Percentiles rank a stretch among this genome's conserved stretches.
phyloP scores from a whole-genome alignment of 2,888 invertebrate species.

The Tineola bisselliella region DNA sequence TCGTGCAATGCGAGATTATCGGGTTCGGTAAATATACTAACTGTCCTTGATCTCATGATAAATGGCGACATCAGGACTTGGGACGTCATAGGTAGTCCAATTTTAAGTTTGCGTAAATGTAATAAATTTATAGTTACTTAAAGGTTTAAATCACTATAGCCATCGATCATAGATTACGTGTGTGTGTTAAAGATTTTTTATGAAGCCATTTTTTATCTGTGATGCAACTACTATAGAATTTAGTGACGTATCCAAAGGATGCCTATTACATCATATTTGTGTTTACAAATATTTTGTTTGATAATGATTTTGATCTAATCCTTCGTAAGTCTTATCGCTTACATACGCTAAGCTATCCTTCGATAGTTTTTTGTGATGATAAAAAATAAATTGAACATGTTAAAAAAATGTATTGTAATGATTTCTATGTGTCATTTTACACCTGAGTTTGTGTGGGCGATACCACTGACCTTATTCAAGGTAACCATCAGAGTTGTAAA shows the following conservation, averaged over 20 bases:
- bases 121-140: neutral
- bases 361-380: too few relatives aligned
- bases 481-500: constrained; percentile 25
- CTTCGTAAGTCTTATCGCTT: neutral
- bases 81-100: neutral
- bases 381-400: too few relatives aligned
- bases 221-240: neutral
- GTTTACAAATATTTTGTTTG: neutral
- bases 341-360: too few relatives aligned
- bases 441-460: constrained; percentile 29
- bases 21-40: constrained; percentile 28
- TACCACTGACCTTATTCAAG: constrained; percentile 50
- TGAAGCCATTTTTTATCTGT: neutral
- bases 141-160: neutral
- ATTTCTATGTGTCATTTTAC: neutral
- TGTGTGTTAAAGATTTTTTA: neutral
- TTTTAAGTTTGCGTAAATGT: neutral
- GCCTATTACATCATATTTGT: neutral
- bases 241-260: neutral
- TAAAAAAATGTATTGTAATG: neutral
- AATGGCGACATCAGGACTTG: neutral
- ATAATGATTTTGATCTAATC: neutral
- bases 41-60: constrained; percentile 36
- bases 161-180: neutral
- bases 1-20: constrained; percentile 45